These are phyloP conservation scores for Nymphicus hollandicus DNA, from an alignment of 2,113 vertebrate genomes.

Conservation along the genomic window DNA sequence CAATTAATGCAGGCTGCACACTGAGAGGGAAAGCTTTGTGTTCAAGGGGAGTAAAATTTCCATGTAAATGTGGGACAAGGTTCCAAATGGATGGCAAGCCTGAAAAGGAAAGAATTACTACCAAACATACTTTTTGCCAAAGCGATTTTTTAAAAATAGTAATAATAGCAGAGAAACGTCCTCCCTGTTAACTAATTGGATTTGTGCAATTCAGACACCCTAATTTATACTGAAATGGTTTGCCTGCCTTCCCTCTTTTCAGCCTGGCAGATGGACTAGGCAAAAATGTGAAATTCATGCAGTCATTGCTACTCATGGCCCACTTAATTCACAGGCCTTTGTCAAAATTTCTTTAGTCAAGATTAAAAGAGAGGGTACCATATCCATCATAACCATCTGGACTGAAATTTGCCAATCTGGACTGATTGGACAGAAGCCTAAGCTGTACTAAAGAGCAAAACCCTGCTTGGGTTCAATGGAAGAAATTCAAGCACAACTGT, in stretches of 20 bases:
- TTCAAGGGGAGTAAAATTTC: conserved; percentile 60
- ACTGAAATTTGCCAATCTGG: conserved; percentile 67
- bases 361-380: conserved; percentile 50
- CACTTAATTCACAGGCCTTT: conserved; percentile 63
- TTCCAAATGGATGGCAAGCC: conserved; percentile 52
- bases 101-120: conserved; percentile 60
- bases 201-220: conserved; percentile 19
- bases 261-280: conserved; percentile 58
- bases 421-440: conserved; percentile 50
- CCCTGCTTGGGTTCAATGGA: neutral
- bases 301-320: conserved; percentile 48
- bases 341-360: conserved; percentile 64
- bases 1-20: conserved; percentile 55
- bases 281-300: conserved; percentile 63
- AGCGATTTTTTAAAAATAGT: conserved; percentile 18
- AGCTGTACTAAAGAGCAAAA: conserved; percentile 3
- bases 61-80: conserved; percentile 63
- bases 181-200: conserved; percentile 51
- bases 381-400: conserved; percentile 70
- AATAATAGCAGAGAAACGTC: conserved; percentile 54
- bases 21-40: conserved; percentile 46
- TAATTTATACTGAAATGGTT: conserved; percentile 42
- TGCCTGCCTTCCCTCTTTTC: conserved; percentile 37
- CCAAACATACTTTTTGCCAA: neutral
- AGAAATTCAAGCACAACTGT: neutral